Percentiles rank a stretch among this genome's conserved stretches.
Evolutionary conservation across 2,113 vertebrate species (phyloP).

Genomic region (Thermophis baileyi): DNA sequence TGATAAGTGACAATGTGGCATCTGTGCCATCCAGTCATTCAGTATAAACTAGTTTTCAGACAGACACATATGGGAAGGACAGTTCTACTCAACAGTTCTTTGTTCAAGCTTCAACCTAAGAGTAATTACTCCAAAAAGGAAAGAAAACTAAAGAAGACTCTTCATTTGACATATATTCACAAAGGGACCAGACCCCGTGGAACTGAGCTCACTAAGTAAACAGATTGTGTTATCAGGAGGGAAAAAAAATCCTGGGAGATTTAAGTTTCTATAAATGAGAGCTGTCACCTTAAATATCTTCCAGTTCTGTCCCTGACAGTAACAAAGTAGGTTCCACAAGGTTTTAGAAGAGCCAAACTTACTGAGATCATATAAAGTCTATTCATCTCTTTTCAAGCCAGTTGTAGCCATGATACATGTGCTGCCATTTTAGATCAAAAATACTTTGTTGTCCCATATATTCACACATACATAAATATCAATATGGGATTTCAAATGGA

Average conservation of each 20-base stretch:
- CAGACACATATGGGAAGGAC: background rate
- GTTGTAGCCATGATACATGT: background rate
- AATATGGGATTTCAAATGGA: background rate
- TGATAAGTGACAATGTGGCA: background rate
- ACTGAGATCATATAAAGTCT: background rate
- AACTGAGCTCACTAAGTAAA: background rate
- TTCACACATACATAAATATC: background rate
- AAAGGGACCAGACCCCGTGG: rapidly evolving
- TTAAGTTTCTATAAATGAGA: background rate
- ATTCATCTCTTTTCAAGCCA: background rate
- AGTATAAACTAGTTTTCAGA: background rate
- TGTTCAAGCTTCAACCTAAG: background rate
- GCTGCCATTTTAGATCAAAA: background rate
- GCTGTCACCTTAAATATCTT: background rate
- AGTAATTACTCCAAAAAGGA: background rate
- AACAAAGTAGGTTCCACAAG: background rate
- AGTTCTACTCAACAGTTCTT: background rate
- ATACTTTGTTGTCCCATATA: background rate
- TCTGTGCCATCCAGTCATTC: background rate
- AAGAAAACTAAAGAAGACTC: background rate
- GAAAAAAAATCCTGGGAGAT: background rate
- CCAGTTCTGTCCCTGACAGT: background rate
- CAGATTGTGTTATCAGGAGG: background rate
- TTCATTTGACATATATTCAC: background rate
- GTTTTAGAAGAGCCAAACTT: background rate